Base-by-base conservation (phyloP, 2,888 invertebrate genomes). In the Diarsia mendica region DNA sequence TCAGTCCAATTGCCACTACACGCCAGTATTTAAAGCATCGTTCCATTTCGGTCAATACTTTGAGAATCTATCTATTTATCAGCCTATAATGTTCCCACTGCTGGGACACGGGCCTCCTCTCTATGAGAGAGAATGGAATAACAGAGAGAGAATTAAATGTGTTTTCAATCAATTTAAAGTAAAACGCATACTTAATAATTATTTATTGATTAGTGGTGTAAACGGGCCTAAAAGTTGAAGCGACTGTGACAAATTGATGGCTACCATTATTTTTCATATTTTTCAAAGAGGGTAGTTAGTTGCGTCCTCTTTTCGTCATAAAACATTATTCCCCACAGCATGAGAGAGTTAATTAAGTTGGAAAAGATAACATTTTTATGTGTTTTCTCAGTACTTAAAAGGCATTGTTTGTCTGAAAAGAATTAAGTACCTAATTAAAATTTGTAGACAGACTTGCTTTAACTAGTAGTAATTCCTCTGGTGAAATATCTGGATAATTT, bases 391-490 rank as follows among this genome's bases (percentile, higher is more conserved):
- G 74, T 72, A 69, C 73, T 80, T 79, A 44, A 67, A 84, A 79
- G 46, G 55, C 67, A 78, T 76, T 78, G 75, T 84, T 81, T 67
- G 68, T 64, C 75, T 72, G 73, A 80, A 79, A 71, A 83, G 70
- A 84, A 79, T 77, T 69, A 79, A 86, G 74, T 80, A 64, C 51
- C 68, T 67, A 82, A 82, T 87, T 84, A 87, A 80, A 85, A 75
- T 81, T 77, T 78, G 74, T 73, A 68, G 51, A 79, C 72, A 73
- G 48, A 51, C 49, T 60, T 33, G 51, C 55, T 68, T 81, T 78
- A 58, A 61, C 66, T 68, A 51, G n/a, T n/a, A 72, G 63, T 64
- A 64, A 78, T 80, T 75, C 77, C n/a, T 18, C 10, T 18, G 33
- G 23, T 77, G 23, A 74, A 79, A 87, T 77, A 64, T 70, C 60